Percentiles rank a stretch among this genome's conserved stretches.
Evolutionary conservation across 35 echinoderm and acorn worm genomes (phyloP).

Genomic region (Strongylocentrotus purpuratus): DNA sequence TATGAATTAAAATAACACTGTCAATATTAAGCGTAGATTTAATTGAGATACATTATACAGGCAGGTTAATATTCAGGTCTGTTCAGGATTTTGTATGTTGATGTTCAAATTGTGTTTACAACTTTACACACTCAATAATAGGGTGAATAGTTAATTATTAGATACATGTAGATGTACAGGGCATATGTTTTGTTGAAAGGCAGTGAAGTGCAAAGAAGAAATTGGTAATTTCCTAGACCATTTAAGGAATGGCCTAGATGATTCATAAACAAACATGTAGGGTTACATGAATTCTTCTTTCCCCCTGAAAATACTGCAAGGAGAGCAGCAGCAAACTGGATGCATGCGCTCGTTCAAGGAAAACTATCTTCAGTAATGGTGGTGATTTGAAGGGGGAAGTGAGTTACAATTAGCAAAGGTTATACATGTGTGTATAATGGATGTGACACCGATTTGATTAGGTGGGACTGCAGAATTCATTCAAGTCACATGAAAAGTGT

Average conservation of each 20-base stretch:
- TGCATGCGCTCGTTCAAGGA: not conserved
- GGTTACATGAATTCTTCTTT: not conserved
- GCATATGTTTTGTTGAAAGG: not conserved
- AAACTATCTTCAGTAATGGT: no score
- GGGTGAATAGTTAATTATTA: not conserved
- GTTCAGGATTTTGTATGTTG: not conserved
- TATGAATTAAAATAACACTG: no score
- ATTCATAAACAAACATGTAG: not conserved
- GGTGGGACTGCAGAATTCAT: not conserved
- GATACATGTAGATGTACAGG: not conserved
- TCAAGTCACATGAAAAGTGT: not conserved
- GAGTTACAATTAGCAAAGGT: not conserved
- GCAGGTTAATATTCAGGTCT: not conserved
- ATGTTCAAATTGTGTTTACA: not conserved
- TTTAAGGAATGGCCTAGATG: constrained; percentile 8
- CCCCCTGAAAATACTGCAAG: not conserved
- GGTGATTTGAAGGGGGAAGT: not conserved
- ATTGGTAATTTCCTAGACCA: not conserved
- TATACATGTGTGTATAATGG: not conserved
- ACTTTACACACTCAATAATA: not conserved
- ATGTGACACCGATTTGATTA: not conserved
- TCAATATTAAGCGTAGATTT: not conserved
- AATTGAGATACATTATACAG: not conserved
- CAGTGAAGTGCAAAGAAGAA: not conserved
- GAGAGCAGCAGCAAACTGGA: not conserved